Percentiles rank a stretch among this genome's conserved stretches.
Evolutionary conservation across 1,140 invertebrate species (phyloP).

Genomic region (Drosophila lowei): DNA sequence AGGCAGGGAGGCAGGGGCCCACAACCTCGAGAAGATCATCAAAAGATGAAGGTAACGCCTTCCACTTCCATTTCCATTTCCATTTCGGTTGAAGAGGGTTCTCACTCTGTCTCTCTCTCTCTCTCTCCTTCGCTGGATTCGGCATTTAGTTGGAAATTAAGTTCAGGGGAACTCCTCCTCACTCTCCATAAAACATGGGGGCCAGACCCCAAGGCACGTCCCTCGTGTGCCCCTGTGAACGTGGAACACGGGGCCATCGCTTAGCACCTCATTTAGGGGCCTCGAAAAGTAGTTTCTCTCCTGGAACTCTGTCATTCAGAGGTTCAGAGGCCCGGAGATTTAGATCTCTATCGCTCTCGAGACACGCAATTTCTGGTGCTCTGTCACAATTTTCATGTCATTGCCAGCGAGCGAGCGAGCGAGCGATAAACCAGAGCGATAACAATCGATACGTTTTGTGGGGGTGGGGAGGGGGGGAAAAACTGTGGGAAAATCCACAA

Average conservation of each 20-base stretch:
- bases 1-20: too few relatives aligned
- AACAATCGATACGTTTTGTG: conserved; percentile 16
- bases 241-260: conserved; percentile 30
- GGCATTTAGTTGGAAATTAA: conserved; percentile 54
- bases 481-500: conserved; percentile 53
- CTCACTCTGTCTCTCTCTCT: too few relatives aligned
- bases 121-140: too few relatives aligned
- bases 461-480: not conserved
- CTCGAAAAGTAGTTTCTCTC: conserved; percentile 1
- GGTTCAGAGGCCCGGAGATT: conserved; percentile 12
- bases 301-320: conserved; percentile 31
- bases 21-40: conserved; percentile 7
- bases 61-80: not conserved
- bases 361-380: conserved; percentile 19
- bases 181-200: not conserved
- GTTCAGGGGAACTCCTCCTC: conserved; percentile 39
- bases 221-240: conserved; percentile 25
- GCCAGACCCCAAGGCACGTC: conserved; percentile 12
- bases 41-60: conserved; percentile 6
- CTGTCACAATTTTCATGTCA: conserved; percentile 35
- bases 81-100: not conserved
- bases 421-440: conserved; percentile 31
- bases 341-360: conserved; percentile 3
- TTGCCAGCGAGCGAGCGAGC: not conserved
- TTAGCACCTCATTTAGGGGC: conserved; percentile 63